Evolutionary conservation across 2,888 invertebrate species (phyloP).

Genomic region (Helicoverpa assulta): DNA sequence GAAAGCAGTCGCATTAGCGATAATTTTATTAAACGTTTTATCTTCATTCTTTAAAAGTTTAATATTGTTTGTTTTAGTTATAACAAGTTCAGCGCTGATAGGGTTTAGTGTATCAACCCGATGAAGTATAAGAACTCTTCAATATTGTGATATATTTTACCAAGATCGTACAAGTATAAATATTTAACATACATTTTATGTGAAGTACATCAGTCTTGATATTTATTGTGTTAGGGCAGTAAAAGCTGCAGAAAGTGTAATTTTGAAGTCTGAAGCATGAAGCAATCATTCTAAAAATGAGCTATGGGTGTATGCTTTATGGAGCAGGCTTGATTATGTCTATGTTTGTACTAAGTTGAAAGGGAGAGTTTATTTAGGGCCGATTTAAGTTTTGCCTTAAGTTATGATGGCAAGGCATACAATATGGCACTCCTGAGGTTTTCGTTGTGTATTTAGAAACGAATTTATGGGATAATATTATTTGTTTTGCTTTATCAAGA

Average conservation of each 20-base stretch:
- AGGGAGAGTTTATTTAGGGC: conserved; percentile 20
- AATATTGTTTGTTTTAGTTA: background rate
- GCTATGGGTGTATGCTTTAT: conserved; percentile 39
- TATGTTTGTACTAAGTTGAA: conserved; percentile 27
- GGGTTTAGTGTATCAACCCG: too few relatives aligned
- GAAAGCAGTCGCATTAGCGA: conserved; percentile 62
- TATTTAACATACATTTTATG: background rate
- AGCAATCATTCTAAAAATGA: conserved; percentile 44
- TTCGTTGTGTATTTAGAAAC: background rate
- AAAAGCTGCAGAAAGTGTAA: conserved; percentile 45
- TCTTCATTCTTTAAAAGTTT: conserved; percentile 14
- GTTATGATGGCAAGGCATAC: background rate
- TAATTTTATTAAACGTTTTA: conserved; percentile 40
- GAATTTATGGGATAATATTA: background rate
- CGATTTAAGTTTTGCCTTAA: conserved; percentile 16
- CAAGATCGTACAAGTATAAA: background rate
- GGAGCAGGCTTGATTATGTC: conserved; percentile 13
- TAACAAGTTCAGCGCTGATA: background rate
- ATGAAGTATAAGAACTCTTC: too few relatives aligned
- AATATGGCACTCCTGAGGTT: background rate
- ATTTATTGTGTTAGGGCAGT: conserved; percentile 26
- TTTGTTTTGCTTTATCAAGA: background rate
- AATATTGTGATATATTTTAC: background rate
- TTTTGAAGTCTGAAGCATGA: conserved; percentile 43
- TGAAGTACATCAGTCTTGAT: conserved; percentile 1